Evolutionary conservation across 2,888 invertebrate species (phyloP).

Genomic region (Cetonia aurata): DNA sequence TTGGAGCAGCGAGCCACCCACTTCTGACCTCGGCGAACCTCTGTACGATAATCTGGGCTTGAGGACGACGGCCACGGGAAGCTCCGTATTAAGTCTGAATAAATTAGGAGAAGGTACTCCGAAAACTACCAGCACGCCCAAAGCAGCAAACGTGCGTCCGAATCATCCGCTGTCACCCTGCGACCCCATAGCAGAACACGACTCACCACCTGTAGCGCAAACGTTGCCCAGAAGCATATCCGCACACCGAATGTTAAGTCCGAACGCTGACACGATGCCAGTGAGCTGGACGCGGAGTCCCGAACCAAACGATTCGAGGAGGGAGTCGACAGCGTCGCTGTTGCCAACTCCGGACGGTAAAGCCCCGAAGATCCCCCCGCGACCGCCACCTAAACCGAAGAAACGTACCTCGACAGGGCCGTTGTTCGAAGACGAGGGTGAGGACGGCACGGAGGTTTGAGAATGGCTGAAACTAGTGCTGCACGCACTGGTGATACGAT

Average conservation of each 20-base stretch:
- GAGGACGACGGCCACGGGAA: slow-evolving; percentile 89
- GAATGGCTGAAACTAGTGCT: slow-evolving; percentile 66
- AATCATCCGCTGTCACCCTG: slow-evolving; percentile 69
- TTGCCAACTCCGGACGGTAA: slow-evolving; percentile 50
- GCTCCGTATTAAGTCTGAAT: slow-evolving; percentile 82
- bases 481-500: slow-evolving; percentile 60
- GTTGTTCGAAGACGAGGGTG: slow-evolving; percentile 88
- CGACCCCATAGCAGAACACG: slow-evolving; percentile 70
- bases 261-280: slow-evolving; percentile 66
- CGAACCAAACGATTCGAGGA: slow-evolving; percentile 59
- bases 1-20: slow-evolving; percentile 79
- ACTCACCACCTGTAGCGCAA: slow-evolving; percentile 67
- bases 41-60: slow-evolving; percentile 89
- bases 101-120: slow-evolving; percentile 72
- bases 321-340: slow-evolving; percentile 60
- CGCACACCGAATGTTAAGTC: slow-evolving; percentile 63
- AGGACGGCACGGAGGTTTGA: slow-evolving; percentile 91
- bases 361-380: slow-evolving; percentile 79
- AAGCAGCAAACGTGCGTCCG: slow-evolving; percentile 70
- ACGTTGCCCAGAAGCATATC: slow-evolving; percentile 62
- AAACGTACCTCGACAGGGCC: slow-evolving; percentile 82
- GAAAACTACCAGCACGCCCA: slow-evolving; percentile 62
- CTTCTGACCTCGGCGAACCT: slow-evolving; percentile 76
- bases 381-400: slow-evolving; percentile 87
- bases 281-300: slow-evolving; percentile 65